A percentile compares a stretch with the other conserved stretches of the same genome.
phyloP scores from a whole-genome alignment of 1,140 invertebrate genomes.

The Holotrichia oblita region DNA sequence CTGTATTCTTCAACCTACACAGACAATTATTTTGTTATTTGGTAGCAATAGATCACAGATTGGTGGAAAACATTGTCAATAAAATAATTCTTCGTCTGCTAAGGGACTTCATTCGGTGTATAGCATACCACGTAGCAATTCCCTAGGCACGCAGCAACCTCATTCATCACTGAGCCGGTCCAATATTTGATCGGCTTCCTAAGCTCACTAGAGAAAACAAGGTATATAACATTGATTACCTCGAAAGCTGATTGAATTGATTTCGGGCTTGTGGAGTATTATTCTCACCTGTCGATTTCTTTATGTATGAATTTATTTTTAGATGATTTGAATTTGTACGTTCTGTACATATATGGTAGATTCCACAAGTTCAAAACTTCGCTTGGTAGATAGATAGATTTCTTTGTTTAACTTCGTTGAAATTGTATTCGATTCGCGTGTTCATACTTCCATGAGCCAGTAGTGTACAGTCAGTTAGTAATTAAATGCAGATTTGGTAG shows the following conservation, averaged over 20 bases:
- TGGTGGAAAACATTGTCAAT: not conserved
- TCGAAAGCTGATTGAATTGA: constrained; percentile 5
- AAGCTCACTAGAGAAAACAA: constrained; percentile 3
- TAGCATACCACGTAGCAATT: not conserved
- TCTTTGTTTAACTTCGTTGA: too few relatives aligned
- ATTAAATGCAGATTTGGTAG: too few relatives aligned
- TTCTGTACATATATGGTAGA: not conserved
- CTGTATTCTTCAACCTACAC: not conserved
- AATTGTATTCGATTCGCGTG: too few relatives aligned
- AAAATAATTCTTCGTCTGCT: constrained; percentile 6
- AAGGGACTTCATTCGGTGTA: not conserved
- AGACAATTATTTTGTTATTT: not conserved
- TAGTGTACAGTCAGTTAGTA: too few relatives aligned
- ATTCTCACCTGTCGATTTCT: not conserved
- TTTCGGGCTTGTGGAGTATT: not conserved
- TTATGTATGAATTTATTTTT: not conserved
- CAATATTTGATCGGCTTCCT: constrained; percentile 4
- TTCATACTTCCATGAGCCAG: too few relatives aligned
- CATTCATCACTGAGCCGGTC: not conserved
- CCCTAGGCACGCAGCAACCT: not conserved
- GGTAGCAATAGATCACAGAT: not conserved
- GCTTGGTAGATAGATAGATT: too few relatives aligned
- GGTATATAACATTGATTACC: not conserved
- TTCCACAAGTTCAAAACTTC: not conserved
- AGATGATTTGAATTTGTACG: not conserved